Evolutionary conservation across 53 echinoderm and acorn worm genomes (phyloP).

Genomic region (Zoroaster sp.): DNA sequence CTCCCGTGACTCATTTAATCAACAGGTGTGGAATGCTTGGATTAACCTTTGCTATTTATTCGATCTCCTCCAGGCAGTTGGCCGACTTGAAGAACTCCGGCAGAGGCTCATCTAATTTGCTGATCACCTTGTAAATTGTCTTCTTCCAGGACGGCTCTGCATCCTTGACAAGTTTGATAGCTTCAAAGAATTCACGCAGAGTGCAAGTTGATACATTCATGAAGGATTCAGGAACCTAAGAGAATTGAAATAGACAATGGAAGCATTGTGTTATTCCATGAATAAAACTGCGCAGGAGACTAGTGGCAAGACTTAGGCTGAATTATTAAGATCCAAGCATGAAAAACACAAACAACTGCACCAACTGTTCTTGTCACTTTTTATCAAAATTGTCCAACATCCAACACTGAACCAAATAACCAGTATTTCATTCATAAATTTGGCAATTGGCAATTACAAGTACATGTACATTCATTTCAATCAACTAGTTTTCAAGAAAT

Average conservation of each 20-base stretch:
- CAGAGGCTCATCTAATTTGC: constrained; percentile 92
- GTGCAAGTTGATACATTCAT: constrained; percentile 82
- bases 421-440: no score
- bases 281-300: no score
- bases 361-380: no score
- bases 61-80: constrained; percentile 82
- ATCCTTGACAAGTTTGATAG: constrained; percentile 81
- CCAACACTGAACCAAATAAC: no score
- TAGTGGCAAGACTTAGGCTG: no score
- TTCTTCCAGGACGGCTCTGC: constrained; percentile 97
- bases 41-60: neutral
- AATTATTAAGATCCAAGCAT: no score
- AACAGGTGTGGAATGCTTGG: neutral
- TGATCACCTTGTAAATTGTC: constrained; percentile 97
- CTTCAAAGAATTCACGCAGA: constrained; percentile 89
- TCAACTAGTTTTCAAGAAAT: no score
- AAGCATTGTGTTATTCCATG: no score
- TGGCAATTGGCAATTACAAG: no score
- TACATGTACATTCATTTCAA: no score
- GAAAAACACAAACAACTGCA: no score
- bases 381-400: no score
- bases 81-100: constrained; percentile 92
- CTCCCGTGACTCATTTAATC: neutral
- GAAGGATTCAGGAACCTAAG: constrained; percentile 88
- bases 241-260: neutral